Evolutionary conservation across 2,113 vertebrate genomes (phyloP).

Genomic region (Myotis davidii): DNA sequence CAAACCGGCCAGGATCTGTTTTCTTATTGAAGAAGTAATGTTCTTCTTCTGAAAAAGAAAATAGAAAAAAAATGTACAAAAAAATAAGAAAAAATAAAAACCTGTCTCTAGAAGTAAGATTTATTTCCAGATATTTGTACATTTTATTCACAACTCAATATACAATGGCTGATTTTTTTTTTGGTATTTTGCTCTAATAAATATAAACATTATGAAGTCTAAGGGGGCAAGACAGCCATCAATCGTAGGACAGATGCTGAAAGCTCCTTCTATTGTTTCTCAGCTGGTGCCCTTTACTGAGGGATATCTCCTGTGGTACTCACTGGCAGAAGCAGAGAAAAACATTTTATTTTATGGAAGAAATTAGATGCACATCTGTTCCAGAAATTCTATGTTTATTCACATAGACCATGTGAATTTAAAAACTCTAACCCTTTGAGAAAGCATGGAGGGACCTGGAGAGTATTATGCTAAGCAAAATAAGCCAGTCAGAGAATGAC

Average conservation of each 20-base stretch:
- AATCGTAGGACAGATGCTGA: conserved; percentile 77
- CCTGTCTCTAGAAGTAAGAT: neutral
- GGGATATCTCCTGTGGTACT: conserved; percentile 77
- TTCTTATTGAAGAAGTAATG: neutral
- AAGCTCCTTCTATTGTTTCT: conserved; percentile 82
- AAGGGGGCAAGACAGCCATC: conserved; percentile 51
- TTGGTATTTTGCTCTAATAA: conserved; percentile 73
- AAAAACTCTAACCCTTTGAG: neutral
- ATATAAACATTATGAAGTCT: conserved; percentile 73
- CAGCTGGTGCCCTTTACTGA: conserved; percentile 80
- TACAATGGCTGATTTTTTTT: conserved; percentile 57
- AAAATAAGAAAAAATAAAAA: neutral
- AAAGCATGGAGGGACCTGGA: too few relatives aligned
- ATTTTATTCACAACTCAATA: conserved; percentile 57
- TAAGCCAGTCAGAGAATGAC: too few relatives aligned
- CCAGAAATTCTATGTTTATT: conserved; percentile 60
- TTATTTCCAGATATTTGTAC: conserved; percentile 22
- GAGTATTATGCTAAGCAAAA: too few relatives aligned
- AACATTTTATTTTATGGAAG: conserved; percentile 79
- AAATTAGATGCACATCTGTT: conserved; percentile 83
- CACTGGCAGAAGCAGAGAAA: conserved; percentile 66
- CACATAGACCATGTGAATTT: conserved; percentile 47
- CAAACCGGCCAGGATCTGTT: too few relatives aligned
- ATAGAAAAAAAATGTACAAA: neutral
- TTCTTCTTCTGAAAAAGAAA: neutral